phyloP scores from a whole-genome alignment of 2,797 vertebrate species.

The Lacerta viridis region DNA sequence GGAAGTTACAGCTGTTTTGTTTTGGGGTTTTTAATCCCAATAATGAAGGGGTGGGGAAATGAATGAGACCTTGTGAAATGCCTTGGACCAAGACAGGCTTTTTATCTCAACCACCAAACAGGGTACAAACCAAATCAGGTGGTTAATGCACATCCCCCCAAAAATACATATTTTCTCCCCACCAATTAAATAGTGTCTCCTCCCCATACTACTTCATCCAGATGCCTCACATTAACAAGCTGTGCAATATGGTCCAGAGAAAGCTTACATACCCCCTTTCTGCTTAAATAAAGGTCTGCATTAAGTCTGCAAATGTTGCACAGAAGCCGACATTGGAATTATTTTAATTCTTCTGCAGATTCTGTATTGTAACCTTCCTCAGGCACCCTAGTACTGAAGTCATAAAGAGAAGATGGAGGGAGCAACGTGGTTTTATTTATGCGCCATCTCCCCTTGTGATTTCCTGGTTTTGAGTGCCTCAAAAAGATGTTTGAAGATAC shows the following conservation, averaged over 20 bases:
- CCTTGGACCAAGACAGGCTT: no score
- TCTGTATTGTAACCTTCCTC: background rate
- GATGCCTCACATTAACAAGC: background rate
- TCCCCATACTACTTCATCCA: background rate
- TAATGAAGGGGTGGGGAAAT: no score
- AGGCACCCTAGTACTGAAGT: background rate
- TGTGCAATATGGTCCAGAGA: background rate
- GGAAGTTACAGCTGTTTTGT: no score
- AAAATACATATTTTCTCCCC: no score
- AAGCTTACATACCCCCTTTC: background rate
- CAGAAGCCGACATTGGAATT: background rate
- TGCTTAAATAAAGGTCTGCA: background rate
- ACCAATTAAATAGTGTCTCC: background rate
- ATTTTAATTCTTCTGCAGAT: background rate
- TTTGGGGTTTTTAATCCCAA: no score
- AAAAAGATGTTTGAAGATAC: constrained; percentile 11
- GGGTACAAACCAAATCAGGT: no score
- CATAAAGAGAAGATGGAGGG: background rate
- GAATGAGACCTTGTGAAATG: no score
- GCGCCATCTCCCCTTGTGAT: background rate
- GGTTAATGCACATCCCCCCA: no score
- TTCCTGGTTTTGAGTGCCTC: constrained; percentile 23
- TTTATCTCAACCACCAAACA: no score
- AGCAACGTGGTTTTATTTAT: background rate
- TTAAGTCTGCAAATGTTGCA: background rate